Base-by-base conservation (phyloP, 1,140 invertebrate species). In the Eueides isabella region DNA sequence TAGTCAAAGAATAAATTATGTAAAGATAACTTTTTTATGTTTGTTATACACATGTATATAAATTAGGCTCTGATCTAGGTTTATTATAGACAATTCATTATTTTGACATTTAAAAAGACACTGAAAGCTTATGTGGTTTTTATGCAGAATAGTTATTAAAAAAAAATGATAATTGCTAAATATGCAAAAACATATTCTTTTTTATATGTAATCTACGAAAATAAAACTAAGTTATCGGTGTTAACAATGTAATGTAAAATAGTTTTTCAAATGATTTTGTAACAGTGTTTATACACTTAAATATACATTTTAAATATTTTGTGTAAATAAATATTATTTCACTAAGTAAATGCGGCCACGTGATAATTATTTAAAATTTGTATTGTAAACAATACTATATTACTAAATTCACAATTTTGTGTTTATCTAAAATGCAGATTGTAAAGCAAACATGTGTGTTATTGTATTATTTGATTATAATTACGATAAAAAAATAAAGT, bases 31-130 rank as follows among this genome's bases (percentile, higher is more conserved):
- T n/a, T 44, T 44, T 4, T 55, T 55, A 26, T 55, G 3, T 55
- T 55, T 23, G 23, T 11, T 26, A 26, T 55, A 55, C 19, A 55
- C 26, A 55, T 0, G 26, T 55, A 11, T 55, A 55, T 23, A 26
- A 55, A 26, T 26, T 55, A 55, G 48, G 48, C 48, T 55, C 19
- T 55, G 48, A 55, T 55, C 23, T 26, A 55, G 48, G 26, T 23
- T 55, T 55, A n/a, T n/a, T n/a, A n/a, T n/a, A 55, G 23, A 26
- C 12, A 5, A 23, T 55, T 26, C 23, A 55, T 23, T 48, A 48
- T 48, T 23, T 19, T 2, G 0, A 23, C n/a, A n/a, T n/a, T n/a
- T n/a, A n/a, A n/a, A n/a, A n/a, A n/a, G n/a, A n/a, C n/a, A n/a
- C n/a, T n/a, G n/a, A n/a, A n/a, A n/a, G n/a, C n/a, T n/a, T n/a